phyloP scores from a whole-genome alignment of 1,140 invertebrate genomes.

The Meloidogyne hapla region DNA sequence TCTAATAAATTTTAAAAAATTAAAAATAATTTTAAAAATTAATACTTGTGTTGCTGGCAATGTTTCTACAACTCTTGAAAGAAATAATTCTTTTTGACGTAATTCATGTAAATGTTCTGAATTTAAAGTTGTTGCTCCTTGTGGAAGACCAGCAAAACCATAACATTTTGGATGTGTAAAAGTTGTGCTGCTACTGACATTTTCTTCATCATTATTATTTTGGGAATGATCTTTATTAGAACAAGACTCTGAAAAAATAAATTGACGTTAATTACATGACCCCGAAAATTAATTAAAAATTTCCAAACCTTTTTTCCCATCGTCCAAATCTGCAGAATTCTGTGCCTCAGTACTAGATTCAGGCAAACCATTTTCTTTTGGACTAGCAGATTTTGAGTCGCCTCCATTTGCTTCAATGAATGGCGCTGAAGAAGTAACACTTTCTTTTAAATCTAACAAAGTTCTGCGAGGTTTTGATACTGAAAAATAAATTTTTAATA shows the following conservation, averaged over 20 bases:
- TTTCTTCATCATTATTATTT: not conserved
- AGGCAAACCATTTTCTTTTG: conserved; percentile 25
- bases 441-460: conserved; percentile 26
- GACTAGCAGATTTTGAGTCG: not conserved
- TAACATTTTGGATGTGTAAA: conserved; percentile 11
- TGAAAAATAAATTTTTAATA: conserved; percentile 27
- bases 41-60: conserved; percentile 82
- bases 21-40: not conserved
- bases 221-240: not conserved
- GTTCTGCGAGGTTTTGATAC: conserved; percentile 36
- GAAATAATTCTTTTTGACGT: conserved; percentile 94
- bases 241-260: not conserved
- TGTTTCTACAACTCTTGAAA: conserved; percentile 94
- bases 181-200: conserved; percentile 1
- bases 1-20: conserved; percentile 67
- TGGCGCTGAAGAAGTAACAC: conserved; percentile 8
- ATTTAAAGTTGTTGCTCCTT: conserved; percentile 65
- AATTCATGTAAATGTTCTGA: conserved; percentile 85
- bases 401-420: conserved; percentile 11
- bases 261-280: no score
- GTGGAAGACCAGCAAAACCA: conserved; percentile 53
- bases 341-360: not conserved
- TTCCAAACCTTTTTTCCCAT: not conserved
- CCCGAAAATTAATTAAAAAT: no score
- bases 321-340: not conserved